A percentile compares a stretch with the other conserved stretches of the same genome.
These are phyloP conservation scores for Tenthredo mesomela DNA, from an alignment of 2,888 invertebrate species.

Conservation along the genomic window DNA sequence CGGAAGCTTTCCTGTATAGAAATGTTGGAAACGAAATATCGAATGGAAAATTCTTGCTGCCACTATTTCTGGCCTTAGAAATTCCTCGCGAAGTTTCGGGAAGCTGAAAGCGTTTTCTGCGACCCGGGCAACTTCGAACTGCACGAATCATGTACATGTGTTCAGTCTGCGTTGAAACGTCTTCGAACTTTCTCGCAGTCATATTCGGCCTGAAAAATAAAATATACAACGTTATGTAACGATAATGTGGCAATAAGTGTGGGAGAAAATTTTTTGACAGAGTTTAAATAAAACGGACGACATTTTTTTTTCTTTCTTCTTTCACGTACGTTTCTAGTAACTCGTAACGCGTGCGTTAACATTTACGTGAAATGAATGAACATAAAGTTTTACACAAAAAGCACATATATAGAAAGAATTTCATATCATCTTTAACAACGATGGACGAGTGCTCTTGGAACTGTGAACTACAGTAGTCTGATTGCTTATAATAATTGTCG, in stretches of 20 bases:
- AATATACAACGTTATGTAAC: neutral
- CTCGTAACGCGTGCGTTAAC: neutral
- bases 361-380: neutral
- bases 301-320: neutral
- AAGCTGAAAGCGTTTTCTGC: conserved; percentile 13
- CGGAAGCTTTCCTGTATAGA: conserved; percentile 62
- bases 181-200: neutral
- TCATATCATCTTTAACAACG: neutral
- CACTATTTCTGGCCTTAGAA: neutral
- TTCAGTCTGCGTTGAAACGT: conserved; percentile 61
- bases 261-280: neutral
- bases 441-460: neutral
- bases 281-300: neutral
- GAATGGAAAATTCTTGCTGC: neutral
- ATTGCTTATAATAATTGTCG: neutral
- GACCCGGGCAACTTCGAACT: conserved; percentile 59
- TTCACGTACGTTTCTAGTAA: neutral
- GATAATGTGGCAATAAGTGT: neutral
- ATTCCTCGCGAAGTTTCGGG: neutral
- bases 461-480: neutral
- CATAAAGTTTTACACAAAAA: neutral
- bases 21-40: conserved; percentile 44
- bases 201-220: neutral
- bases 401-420: neutral
- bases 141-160: conserved; percentile 57